Base-by-base conservation (phyloP, 2,113 vertebrate genomes). In the Chaetura pelagica region DNA sequence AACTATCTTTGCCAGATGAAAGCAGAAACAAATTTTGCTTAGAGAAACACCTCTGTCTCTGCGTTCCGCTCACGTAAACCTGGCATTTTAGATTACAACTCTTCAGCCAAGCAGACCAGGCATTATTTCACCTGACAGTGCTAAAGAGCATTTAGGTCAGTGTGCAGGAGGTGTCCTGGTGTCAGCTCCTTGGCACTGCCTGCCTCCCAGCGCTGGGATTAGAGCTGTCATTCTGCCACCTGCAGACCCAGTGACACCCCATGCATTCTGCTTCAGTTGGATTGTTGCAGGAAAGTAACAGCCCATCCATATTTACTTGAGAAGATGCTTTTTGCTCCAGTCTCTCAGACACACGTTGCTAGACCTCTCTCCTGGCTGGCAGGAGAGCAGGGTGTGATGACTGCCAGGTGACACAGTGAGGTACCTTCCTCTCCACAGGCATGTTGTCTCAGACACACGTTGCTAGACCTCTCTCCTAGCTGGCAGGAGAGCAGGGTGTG, bases 91-190 rank as follows among this genome's bases (percentile, higher is more conserved):
- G 7, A n/a, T 75, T 54, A 86, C 73, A 75, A 89, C 66, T 17
- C 76, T 67, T 27, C 67, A 89, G 73, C 58, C 71, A 48, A 48
- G 44, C 6, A 83, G 87, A 13, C 71, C 15, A 42, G 76, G 79
- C 62, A 68, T 66, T 77, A 71, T 87, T 90, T 78, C 49, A 89
- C 83, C 73, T 91, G 95, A 89, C 63, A 54, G 77, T 64, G 67
- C 87, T 91, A 12, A 86, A 78, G n/a, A 97, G 63, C 78, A 71
- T 73, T 91, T 46, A 38, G 89, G 90, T 72, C 94, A 93, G 90
- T 4, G 34, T 95, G 81, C 57, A 76, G 18, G 71, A 74, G 82
- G 68, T 63, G 85, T 6, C 74, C 68, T 35, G 61, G 14, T 23
- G 72, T 51, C 81, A 90, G 57, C 55, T 49, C 42, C 51, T 10